Percentiles rank a stretch among this genome's conserved stretches.
Evolutionary conservation across 2,113 vertebrate species (phyloP).

Genomic region (Oncorhynchus nerka): DNA sequence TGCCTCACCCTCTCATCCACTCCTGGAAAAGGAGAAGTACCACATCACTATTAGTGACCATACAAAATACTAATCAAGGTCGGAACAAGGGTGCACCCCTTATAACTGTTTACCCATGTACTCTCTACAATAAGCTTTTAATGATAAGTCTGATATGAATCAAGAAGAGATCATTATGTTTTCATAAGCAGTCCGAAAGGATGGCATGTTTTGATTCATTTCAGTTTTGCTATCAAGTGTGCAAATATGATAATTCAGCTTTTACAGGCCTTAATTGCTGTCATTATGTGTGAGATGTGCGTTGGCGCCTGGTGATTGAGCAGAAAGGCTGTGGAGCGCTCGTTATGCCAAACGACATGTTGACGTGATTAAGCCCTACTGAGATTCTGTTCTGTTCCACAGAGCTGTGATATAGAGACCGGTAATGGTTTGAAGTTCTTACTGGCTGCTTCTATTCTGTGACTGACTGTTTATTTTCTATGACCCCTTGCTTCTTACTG

Average conservation of each 20-base stretch:
- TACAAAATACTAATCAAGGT: too few relatives aligned
- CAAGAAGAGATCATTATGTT: background rate
- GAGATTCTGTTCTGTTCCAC: background rate
- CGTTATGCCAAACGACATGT: slow-evolving; percentile 30
- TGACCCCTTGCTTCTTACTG: too few relatives aligned
- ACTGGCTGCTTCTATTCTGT: too few relatives aligned
- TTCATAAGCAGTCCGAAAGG: background rate
- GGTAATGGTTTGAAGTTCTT: background rate
- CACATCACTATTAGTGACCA: too few relatives aligned
- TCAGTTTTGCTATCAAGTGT: slow-evolving; percentile 17
- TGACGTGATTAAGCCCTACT: slow-evolving; percentile 33
- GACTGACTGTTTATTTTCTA: background rate
- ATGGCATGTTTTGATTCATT: background rate
- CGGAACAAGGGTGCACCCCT: too few relatives aligned
- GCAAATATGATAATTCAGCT: slow-evolving; percentile 48
- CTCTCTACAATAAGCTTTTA: too few relatives aligned
- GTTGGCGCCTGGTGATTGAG: slow-evolving; percentile 34
- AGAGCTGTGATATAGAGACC: background rate
- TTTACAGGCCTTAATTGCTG: slow-evolving; percentile 41
- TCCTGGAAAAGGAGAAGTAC: too few relatives aligned
- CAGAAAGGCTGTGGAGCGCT: slow-evolving; percentile 23
- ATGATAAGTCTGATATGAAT: background rate
- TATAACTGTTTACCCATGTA: too few relatives aligned
- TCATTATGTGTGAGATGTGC: slow-evolving; percentile 45
- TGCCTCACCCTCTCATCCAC: too few relatives aligned